Base-by-base conservation (phyloP, 1,140 invertebrate species). In the Portunus trituberculatus region DNA sequence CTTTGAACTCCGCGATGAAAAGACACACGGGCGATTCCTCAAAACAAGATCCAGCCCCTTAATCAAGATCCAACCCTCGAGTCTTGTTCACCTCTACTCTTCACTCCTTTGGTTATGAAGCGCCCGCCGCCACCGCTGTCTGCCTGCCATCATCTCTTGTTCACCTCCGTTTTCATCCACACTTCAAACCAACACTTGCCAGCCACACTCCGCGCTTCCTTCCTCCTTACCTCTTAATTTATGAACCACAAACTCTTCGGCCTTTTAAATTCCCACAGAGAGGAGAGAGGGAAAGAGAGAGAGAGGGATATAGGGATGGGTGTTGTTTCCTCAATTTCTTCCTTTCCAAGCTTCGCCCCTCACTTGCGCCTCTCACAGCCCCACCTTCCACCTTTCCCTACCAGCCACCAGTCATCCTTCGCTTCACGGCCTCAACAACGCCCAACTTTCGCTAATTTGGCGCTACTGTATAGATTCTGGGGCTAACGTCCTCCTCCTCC, bases 401-500 rank as follows among this genome's bases (percentile, higher is more conserved):
- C 10, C 52, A 59, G 52, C 52, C 52, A n/a, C 83, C 28, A 45
- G 88, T 48, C 88, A 90, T 45, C 88, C 88, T 90, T 39, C 39
- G 88, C 88, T 90, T 39, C 39, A 59, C 89, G 45, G 48, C 7
- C 12, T 76, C 89, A 89, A 3, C 87, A 89, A 45, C 87, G 39
- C 87, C 87, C 48, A 91, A 59, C 89, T 91, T 91, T 91, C 89
- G 46, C 89, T 91, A 91, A 91, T 91, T 91, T 59, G 89, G 48
- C 89, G 89, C 89, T 89, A 59, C 87, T 91, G 25, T 59, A 52
- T 0, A 91, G 89, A 59, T 46, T 91, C 31, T 16, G 89, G 48
- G 59, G 89, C 59, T 46, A 91, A 91, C 59, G 89, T 91, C 48
- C 89, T 25, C 20, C 67, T 76, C 12, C 16, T 76, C 67, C n/a